Evolutionary conservation across 2,888 invertebrate genomes (phyloP), one percentile per base, ranked within the genome.

Genomic region (Falcaria lacertinaria): DNA sequence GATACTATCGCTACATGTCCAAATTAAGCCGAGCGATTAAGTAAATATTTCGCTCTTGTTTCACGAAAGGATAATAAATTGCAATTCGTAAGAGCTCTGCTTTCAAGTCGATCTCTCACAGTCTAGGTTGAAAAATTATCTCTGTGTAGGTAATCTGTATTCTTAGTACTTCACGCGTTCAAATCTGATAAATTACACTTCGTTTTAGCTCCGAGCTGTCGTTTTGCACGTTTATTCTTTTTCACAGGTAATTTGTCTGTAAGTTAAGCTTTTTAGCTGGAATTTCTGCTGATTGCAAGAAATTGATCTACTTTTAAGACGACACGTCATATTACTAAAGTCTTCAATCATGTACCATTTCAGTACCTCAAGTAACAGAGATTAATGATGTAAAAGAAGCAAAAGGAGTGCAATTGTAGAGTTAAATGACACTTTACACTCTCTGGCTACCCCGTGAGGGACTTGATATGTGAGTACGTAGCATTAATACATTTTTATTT

Each of bases 31-130:
- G 7, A 34, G 19, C 34, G 40, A 41, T 39, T 32, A 42, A 34
- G 22, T 45, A 42, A 42, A 35, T 14, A 34, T 35, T 41, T 35
- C 43, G 13, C 11, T 40, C 39, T 41, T 28, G 42, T 45, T 43
- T 48, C 45, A 34, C 13, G 4, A 34, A 35, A 41, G 39, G 22
- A 41, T 48, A n/a, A n/a, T n/a, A 44, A 45, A 32, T 43, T 39
- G 25, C 39, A 35, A 25, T 37, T 37, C 33, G 16, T 7, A 34
- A 46, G 43, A 46, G 8, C 38, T 35, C 39, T 41, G 41, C 43
- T 45, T 43, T 35, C 34, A 28, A 17, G 28, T 25, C 41, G 25
- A 45, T 48, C 19, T 34, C 15, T 45, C 48, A 43, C 17, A 32
- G 41, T 38, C 35, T 13, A 11, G 17, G 11, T 15, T 22, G 37